Evolutionary conservation across 2,888 invertebrate genomes (phyloP).

Genomic region (Caenorhabditis auriculariae): DNA sequence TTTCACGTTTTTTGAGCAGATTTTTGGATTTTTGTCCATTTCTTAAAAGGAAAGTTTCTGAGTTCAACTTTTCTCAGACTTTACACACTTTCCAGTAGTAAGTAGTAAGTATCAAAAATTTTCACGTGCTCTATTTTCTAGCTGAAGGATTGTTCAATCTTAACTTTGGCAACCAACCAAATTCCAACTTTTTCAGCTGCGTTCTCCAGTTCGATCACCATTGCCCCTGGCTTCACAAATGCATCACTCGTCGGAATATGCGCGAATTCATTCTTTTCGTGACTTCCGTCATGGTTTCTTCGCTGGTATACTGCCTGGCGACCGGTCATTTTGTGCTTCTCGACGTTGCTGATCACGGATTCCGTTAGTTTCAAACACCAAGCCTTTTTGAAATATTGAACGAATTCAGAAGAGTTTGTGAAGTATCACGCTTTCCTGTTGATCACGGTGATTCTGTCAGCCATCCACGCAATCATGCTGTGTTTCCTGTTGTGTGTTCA

Average conservation of each 20-base stretch:
- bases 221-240: constrained; percentile 48
- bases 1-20: background rate
- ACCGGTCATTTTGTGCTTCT: constrained; percentile 16
- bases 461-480: constrained; percentile 37
- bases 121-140: background rate
- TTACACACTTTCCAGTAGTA: background rate
- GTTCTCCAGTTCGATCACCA: constrained; percentile 48
- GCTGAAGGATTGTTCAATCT: background rate
- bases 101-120: background rate
- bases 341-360: constrained; percentile 22
- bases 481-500: constrained; percentile 33
- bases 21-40: background rate
- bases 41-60: background rate
- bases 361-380: constrained; percentile 13
- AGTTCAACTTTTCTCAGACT: no score
- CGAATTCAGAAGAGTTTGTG: constrained; percentile 32
- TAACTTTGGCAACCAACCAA: background rate
- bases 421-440: constrained; percentile 25
- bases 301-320: constrained; percentile 26
- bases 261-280: constrained; percentile 43
- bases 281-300: constrained; percentile 28
- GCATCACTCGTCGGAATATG: constrained; percentile 40
- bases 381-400: background rate
- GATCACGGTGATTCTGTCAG: constrained; percentile 32
- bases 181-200: constrained; percentile 30